These are phyloP conservation scores for Notothenia coriiceps DNA, from an alignment of 2,113 vertebrate genomes.

Conservation along the genomic window DNA sequence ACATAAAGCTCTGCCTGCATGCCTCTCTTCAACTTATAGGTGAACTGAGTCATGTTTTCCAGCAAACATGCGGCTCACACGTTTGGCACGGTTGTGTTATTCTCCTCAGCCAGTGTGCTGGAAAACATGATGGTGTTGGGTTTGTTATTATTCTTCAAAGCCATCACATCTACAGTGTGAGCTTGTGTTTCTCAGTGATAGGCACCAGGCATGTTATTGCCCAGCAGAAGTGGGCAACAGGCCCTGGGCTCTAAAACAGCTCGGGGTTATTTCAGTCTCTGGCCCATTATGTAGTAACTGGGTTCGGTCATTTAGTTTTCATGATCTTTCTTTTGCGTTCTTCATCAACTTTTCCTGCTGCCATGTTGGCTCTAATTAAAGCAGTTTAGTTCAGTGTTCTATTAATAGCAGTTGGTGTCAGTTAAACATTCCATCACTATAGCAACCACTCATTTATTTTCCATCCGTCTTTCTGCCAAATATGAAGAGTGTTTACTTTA, in stretches of 20 bases:
- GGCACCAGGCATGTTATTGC: slow-evolving; percentile 40
- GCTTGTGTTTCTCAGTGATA: slow-evolving; percentile 35
- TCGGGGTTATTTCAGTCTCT: slow-evolving; percentile 36
- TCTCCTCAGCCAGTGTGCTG: slow-evolving; percentile 59
- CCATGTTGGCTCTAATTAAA: neutral
- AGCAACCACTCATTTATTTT: neutral
- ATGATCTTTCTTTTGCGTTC: slow-evolving; percentile 19
- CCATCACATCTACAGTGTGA: slow-evolving; percentile 37
- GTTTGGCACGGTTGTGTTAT: slow-evolving; percentile 33
- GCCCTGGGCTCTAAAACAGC: neutral
- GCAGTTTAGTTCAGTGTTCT: neutral
- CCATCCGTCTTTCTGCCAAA: too few species aligned
- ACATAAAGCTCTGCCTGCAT: neutral
- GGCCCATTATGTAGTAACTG: neutral
- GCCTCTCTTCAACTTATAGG: slow-evolving; percentile 21
- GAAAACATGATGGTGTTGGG: slow-evolving; percentile 64
- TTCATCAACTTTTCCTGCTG: slow-evolving; percentile 15
- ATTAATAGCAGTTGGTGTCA: neutral
- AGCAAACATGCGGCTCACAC: slow-evolving; percentile 53
- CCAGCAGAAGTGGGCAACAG: slow-evolving; percentile 22
- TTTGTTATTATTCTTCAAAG: slow-evolving; percentile 50
- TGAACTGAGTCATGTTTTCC: slow-evolving; percentile 72
- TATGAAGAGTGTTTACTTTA: too few species aligned
- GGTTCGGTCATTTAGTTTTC: slow-evolving; percentile 3
- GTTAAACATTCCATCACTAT: neutral